These are phyloP conservation scores for Mimas tiliae DNA, from an alignment of 2,888 invertebrate genomes.

Conservation along the genomic window DNA sequence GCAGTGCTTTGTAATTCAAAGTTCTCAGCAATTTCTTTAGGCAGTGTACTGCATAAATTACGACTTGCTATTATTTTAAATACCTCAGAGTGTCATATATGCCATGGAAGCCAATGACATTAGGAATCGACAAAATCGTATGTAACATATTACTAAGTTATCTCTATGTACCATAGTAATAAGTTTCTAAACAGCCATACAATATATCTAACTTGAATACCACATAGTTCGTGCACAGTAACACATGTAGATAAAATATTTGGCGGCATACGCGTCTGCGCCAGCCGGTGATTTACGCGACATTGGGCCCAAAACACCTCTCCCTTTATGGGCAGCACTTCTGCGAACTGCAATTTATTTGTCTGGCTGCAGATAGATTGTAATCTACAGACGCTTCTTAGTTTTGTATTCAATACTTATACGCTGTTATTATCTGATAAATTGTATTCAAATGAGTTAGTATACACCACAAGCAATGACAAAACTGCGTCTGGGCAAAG, in stretches of 20 bases:
- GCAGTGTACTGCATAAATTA: too few relatives aligned
- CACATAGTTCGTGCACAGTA: slow-evolving; percentile 6
- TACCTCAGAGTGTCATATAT: too few relatives aligned
- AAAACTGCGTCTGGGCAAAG: neutral
- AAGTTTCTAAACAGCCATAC: neutral
- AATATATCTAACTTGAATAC: neutral
- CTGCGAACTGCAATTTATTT: slow-evolving; percentile 67
- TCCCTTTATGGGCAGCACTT: slow-evolving; percentile 63
- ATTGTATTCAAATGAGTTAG: neutral
- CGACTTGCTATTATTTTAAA: too few relatives aligned
- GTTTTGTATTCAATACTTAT: slow-evolving; percentile 19
- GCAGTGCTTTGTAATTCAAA: too few relatives aligned
- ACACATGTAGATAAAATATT: slow-evolving; percentile 37
- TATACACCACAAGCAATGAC: neutral
- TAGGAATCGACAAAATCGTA: too few relatives aligned
- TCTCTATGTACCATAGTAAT: too few relatives aligned
- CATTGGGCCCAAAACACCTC: slow-evolving; percentile 56
- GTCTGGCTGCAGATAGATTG: slow-evolving; percentile 60
- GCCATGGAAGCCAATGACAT: too few relatives aligned
- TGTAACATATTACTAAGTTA: too few relatives aligned
- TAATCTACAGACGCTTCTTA: slow-evolving; percentile 41
- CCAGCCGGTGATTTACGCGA: slow-evolving; percentile 66
- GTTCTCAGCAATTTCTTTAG: too few relatives aligned
- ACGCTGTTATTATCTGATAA: neutral
- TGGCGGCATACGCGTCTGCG: slow-evolving; percentile 50